These are phyloP conservation scores for Neofelis nebulosa DNA, from an alignment of 2,113 vertebrate genomes.

Conservation along the genomic window DNA sequence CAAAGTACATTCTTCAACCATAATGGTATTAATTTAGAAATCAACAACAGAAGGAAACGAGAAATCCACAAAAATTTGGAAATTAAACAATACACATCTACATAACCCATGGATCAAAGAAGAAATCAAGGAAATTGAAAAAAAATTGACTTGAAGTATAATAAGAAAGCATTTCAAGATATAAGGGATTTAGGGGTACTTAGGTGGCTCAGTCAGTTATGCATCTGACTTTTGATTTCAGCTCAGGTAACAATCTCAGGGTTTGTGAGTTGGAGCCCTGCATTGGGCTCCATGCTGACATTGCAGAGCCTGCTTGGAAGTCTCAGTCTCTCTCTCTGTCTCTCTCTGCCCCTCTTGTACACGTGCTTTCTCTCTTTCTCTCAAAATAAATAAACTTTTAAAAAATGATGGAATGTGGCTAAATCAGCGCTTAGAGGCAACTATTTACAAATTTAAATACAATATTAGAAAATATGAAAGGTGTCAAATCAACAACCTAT, in stretches of 20 bases:
- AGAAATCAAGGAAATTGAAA: background rate
- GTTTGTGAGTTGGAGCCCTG: too few species aligned
- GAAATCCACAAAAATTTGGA: background rate
- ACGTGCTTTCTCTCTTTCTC: too few species aligned
- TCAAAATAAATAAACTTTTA: too few species aligned
- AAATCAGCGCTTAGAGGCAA: background rate
- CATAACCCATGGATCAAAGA: background rate
- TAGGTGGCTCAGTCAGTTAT: too few species aligned
- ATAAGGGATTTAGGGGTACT: background rate
- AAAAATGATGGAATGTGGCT: background rate
- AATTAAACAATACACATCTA: background rate
- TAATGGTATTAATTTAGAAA: background rate
- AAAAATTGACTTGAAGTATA: background rate
- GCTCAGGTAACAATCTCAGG: too few species aligned
- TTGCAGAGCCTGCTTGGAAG: too few species aligned
- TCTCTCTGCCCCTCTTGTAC: too few species aligned
- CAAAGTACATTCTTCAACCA: background rate
- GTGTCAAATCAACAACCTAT: background rate
- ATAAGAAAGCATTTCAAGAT: background rate
- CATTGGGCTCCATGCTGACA: too few species aligned
- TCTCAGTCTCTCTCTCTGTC: too few species aligned
- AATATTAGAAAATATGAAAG: background rate
- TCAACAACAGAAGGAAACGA: background rate
- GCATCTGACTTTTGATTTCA: too few species aligned
- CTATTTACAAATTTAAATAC: background rate